Percentiles rank a stretch among this genome's conserved stretches.
Conservation (phyloP, 1,140 invertebrate species). For the Sminthurides bifidus region DNA sequence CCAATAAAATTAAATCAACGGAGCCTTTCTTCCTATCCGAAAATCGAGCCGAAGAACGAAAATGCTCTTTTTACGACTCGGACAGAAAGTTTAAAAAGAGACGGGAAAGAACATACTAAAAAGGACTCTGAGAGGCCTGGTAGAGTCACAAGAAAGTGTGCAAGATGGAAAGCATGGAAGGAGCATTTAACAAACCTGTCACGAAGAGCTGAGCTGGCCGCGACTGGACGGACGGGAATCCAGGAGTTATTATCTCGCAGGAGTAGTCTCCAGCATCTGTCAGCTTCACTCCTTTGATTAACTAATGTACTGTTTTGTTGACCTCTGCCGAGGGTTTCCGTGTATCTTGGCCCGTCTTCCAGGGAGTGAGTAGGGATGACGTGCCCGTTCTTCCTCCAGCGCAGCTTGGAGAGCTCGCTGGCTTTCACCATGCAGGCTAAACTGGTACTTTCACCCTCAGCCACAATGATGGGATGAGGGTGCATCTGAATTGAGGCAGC, state of each 20-base stretch:
- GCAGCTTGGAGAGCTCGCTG: conserved; percentile 49
- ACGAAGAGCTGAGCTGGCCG: conserved; percentile 47
- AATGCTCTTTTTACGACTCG: too few species aligned
- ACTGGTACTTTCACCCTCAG: conserved; percentile 53
- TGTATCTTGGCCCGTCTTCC: neutral
- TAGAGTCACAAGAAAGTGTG: neutral
- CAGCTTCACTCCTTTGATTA: conserved; percentile 46
- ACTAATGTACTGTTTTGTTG: conserved; percentile 45
- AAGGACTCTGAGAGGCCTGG: neutral
- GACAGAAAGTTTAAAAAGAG: neutral
- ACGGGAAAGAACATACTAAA: neutral
- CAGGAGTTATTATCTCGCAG: conserved; percentile 54
- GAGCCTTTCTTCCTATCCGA: too few species aligned
- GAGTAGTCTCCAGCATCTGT: conserved; percentile 53
- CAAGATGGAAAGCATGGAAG: neutral
- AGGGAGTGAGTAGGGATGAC: conserved; percentile 16
- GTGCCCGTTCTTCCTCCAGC: conserved; percentile 58
- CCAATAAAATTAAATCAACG: too few species aligned
- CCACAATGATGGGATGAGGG: conserved; percentile 45
- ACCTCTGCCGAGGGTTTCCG: conserved; percentile 1
- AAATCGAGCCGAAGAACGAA: too few species aligned
- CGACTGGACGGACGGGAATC: conserved; percentile 48
- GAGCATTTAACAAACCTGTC: conserved; percentile 42
- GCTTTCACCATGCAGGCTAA: conserved; percentile 53
- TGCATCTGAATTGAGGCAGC: conserved; percentile 43